Evolutionary conservation across 2,797 vertebrate species (phyloP).

Genomic region (Valencia hispanica): DNA sequence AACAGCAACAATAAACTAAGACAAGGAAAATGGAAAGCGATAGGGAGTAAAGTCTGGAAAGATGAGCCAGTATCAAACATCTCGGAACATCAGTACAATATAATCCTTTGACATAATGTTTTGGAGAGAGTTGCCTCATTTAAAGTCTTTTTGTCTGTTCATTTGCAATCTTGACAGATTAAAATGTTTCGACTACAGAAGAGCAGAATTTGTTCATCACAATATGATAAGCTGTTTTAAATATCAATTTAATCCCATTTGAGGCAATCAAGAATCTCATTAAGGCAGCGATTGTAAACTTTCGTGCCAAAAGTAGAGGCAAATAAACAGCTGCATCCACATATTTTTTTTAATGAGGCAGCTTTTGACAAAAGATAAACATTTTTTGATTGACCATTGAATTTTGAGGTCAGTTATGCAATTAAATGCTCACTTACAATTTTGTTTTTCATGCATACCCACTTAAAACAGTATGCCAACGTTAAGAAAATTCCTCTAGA

Average conservation of each 20-base stretch:
- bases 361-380: slow-evolving; percentile 14
- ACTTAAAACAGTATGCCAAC: neutral
- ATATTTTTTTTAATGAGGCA: slow-evolving; percentile 3
- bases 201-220: neutral
- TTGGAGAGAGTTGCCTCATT: neutral
- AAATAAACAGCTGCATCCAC: neutral
- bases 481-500: neutral
- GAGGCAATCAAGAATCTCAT: neutral
- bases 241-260: neutral
- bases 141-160: neutral
- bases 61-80: slow-evolving; percentile 34
- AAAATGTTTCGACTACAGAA: neutral
- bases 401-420: neutral
- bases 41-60: slow-evolving; percentile 45
- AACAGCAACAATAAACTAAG: slow-evolving; percentile 86
- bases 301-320: neutral
- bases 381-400: too few relatives aligned
- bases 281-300: neutral
- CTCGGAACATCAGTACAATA: neutral
- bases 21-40: slow-evolving; percentile 61
- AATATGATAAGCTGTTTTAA: neutral
- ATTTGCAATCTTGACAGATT: neutral
- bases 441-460: slow-evolving; percentile 1
- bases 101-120: neutral
- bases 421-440: neutral